A percentile compares a stretch with the other conserved stretches of the same genome.
phyloP scores from a whole-genome alignment of 2,797 vertebrate genomes.

The Acanthurus lineatus region DNA sequence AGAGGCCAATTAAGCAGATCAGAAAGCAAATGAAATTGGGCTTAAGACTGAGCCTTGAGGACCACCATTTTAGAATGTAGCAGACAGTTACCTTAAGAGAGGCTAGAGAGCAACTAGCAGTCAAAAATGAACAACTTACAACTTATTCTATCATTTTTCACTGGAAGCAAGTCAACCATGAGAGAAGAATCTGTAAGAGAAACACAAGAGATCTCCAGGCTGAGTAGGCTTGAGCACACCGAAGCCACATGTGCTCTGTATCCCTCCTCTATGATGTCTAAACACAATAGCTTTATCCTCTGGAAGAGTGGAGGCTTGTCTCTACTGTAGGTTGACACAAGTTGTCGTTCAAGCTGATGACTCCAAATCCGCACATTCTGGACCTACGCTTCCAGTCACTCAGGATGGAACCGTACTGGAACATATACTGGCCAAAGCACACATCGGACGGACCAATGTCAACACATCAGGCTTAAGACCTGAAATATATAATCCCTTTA shows the following conservation, averaged over 20 bases:
- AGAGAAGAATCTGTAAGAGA: slow-evolving; percentile 39
- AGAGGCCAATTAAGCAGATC: no score
- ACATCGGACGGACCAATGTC: slow-evolving; percentile 55
- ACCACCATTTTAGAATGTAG: not conserved
- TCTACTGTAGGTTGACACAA: slow-evolving; percentile 38
- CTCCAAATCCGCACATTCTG: slow-evolving; percentile 51
- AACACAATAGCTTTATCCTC: slow-evolving; percentile 49
- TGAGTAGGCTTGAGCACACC: slow-evolving; percentile 18
- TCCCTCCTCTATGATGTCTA: slow-evolving; percentile 30
- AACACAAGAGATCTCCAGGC: slow-evolving; percentile 20
- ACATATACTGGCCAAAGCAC: slow-evolving; percentile 48
- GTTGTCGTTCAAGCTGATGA: slow-evolving; percentile 40
- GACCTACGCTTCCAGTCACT: slow-evolving; percentile 24
- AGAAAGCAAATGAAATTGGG: not conserved
- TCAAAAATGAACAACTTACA: not conserved
- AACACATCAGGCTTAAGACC: slow-evolving; percentile 43
- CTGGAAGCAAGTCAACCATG: slow-evolving; percentile 20
- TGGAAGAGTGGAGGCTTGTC: slow-evolving; percentile 37
- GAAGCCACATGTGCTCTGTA: slow-evolving; percentile 6
- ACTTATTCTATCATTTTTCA: not conserved
- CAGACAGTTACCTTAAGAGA: not conserved
- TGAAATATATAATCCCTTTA: slow-evolving; percentile 47
- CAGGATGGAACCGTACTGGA: slow-evolving; percentile 54
- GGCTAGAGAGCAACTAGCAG: not conserved
- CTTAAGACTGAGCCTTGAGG: slow-evolving; percentile 1